Evolutionary conservation across 2,113 vertebrate species (phyloP).

Genomic region (Nothocercus julius): DNA sequence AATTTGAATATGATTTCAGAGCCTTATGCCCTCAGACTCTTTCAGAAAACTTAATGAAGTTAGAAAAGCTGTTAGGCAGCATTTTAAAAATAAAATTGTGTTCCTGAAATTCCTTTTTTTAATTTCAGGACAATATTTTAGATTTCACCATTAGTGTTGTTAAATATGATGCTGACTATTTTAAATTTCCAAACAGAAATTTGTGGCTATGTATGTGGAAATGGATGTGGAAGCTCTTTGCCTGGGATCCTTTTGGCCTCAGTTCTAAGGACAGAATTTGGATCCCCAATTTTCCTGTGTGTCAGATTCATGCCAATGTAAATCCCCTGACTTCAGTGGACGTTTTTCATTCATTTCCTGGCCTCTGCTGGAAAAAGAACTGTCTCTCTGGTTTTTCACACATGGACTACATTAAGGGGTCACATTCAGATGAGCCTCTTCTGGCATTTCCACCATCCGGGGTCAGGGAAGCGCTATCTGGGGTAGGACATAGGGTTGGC

Average conservation of each 20-base stretch:
- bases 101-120: not conserved
- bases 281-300: conserved; percentile 3
- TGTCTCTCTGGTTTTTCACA: conserved; percentile 57
- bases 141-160: not conserved
- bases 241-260: not conserved
- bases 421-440: conserved; percentile 60
- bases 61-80: not conserved
- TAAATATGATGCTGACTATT: not conserved
- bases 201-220: not conserved
- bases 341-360: conserved; percentile 63
- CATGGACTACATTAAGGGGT: conserved; percentile 70
- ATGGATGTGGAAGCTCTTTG: not conserved
- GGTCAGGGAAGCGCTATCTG: conserved; percentile 64
- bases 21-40: not conserved
- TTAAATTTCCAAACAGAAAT: not conserved
- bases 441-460: conserved; percentile 65
- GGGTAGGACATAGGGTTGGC: conserved; percentile 26
- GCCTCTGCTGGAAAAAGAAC: conserved; percentile 32
- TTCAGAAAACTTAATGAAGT: not conserved
- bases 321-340: conserved; percentile 55
- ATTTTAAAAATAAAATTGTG: not conserved
- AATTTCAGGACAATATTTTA: not conserved
- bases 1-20: conserved; percentile 7
- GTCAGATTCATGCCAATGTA: conserved; percentile 59
- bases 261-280: not conserved